Base-by-base conservation (phyloP, 2,888 invertebrate genomes). In the Baccha elongata region DNA sequence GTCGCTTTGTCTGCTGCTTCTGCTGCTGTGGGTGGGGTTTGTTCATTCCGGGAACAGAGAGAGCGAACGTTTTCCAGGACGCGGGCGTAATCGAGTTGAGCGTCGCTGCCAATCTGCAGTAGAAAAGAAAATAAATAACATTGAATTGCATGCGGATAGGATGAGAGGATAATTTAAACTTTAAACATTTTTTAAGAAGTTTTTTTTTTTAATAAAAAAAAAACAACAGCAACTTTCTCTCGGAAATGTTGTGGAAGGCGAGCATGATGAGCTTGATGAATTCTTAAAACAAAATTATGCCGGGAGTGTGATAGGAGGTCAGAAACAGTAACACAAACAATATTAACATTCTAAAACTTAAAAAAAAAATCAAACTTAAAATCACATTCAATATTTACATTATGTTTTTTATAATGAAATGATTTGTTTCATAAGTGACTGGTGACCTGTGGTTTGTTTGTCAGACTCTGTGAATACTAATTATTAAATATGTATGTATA, bases 1-100 rank as follows among this genome's bases (percentile, higher is more conserved):
- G 68, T 13, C 52, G 86, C 83, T 71, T 88, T 72, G 84, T 87
- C 87, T 32, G 88, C 87, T 21, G 86, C 76, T 2, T 42, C 21
- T 53, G 84, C 75, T 29, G 87, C 75, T 50, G 87, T 85, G 73
- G 88, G 87, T 35, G 88, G 85, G 35, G 89, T 89, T 74, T 89
- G 88, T 86, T 93, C 93, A 90, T 95, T 95, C 48, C 93, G 91
- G 1, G 91, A 90, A 86, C 94, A 94, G 83, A 92, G 89, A 1
- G 92, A 92, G 13, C 93, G 91, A 44, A 95, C 93, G 84, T 93
- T 93, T 23, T 92, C 91, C 71, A 94, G 91, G 13, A 92, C 88
- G 0, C 92, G 91, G 7, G 89, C 88, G 48, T 91, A 91, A 52
- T 90, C 89, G 85, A 90, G 85, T 76, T 89, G 89, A 19, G 88